These are phyloP conservation scores for Gortyna flavago DNA, from an alignment of 2,888 invertebrate genomes.

Conservation along the genomic window DNA sequence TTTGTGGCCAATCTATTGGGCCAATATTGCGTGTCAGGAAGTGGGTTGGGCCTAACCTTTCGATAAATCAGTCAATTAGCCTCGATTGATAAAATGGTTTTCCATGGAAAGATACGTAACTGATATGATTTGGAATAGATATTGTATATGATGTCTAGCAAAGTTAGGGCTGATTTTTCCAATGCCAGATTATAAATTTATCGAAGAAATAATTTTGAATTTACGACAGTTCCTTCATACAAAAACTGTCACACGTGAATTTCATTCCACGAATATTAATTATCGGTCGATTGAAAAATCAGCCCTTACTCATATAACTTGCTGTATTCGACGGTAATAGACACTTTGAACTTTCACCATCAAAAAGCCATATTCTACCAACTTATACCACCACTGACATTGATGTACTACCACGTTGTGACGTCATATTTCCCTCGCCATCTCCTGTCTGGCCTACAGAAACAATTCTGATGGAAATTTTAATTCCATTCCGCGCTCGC, in stretches of 20 bases:
- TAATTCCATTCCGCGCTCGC: slow-evolving; percentile 70
- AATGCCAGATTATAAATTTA: no score
- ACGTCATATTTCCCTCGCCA: slow-evolving; percentile 55
- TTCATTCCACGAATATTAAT: no score
- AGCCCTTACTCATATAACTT: not conserved
- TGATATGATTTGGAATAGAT: slow-evolving; percentile 45
- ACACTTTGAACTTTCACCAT: slow-evolving; percentile 14
- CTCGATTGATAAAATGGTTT: slow-evolving; percentile 59
- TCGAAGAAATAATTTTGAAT: no score
- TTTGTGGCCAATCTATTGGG: slow-evolving; percentile 41
- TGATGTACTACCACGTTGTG: slow-evolving; percentile 53
- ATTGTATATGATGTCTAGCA: slow-evolving; percentile 7
- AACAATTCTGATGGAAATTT: slow-evolving; percentile 79
- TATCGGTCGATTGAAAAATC: no score
- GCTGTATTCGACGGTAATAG: not conserved
- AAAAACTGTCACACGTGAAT: no score
- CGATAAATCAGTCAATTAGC: slow-evolving; percentile 61
- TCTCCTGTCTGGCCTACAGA: slow-evolving; percentile 64
- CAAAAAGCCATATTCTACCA: slow-evolving; percentile 7
- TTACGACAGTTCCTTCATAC: no score
- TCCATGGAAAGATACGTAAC: slow-evolving; percentile 43
- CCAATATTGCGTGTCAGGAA: slow-evolving; percentile 48
- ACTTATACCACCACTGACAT: slow-evolving; percentile 29
- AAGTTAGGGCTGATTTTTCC: not conserved
- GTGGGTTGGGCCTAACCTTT: slow-evolving; percentile 44